A percentile compares a stretch with the other conserved stretches of the same genome.
These are phyloP conservation scores for Psylliodes chrysocephalus DNA, from an alignment of 2,888 invertebrate species.

Conservation along the genomic window DNA sequence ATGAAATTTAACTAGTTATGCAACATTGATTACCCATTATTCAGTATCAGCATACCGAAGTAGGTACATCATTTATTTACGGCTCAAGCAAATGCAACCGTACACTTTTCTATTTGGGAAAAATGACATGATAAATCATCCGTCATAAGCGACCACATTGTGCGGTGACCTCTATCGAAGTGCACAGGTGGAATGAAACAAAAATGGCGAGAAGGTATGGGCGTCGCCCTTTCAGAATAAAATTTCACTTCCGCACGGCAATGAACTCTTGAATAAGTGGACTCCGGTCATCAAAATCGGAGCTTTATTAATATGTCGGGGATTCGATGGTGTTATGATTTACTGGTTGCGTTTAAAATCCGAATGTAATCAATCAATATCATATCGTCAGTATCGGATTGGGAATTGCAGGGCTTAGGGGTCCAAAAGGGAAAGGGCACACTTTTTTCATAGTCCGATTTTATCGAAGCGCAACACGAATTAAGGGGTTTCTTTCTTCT, in stretches of 20 bases:
- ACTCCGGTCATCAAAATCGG: neutral
- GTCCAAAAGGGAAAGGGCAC: too few species aligned
- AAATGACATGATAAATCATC: neutral
- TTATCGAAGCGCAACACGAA: too few species aligned
- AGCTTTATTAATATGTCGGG: too few species aligned
- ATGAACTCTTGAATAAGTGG: neutral
- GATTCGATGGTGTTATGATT: too few species aligned
- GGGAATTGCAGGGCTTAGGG: too few species aligned
- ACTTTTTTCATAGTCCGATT: too few species aligned
- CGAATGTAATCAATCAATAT: neutral
- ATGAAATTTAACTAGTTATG: too few species aligned
- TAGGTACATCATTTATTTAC: neutral
- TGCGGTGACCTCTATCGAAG: neutral
- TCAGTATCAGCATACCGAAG: too few species aligned
- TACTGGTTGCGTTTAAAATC: too few species aligned
- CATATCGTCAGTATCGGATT: too few species aligned
- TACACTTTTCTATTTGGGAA: neutral
- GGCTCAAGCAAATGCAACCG: neutral
- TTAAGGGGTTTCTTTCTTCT: too few species aligned
- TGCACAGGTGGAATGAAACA: neutral
- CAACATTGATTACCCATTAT: too few species aligned
- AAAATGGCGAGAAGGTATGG: neutral
- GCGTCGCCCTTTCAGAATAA: neutral
- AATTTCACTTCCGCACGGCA: constrained; percentile 2
- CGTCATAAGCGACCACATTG: neutral